A percentile compares a stretch with the other conserved stretches of the same genome.
Evolutionary conservation across 2,888 invertebrate genomes (phyloP).

Genomic region (Tupiocoris notatus): DNA sequence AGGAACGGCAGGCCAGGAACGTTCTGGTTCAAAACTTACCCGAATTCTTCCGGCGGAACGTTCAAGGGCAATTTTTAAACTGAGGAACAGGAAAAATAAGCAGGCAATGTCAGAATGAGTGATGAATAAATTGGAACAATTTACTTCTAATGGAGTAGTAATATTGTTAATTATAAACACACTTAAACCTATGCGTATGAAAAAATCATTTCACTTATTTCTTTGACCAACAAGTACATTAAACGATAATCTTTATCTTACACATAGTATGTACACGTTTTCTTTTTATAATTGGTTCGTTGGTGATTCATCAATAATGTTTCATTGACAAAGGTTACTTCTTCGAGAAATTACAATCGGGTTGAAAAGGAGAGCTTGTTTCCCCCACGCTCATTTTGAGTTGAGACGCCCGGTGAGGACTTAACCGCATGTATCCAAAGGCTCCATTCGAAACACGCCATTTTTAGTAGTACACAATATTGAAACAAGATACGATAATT

Average conservation of each 20-base stretch:
- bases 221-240: slow-evolving; percentile 40
- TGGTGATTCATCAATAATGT: slow-evolving; percentile 34
- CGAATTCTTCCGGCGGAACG: too few relatives aligned
- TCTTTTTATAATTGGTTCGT: slow-evolving; percentile 42
- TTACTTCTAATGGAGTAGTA: slow-evolving; percentile 33
- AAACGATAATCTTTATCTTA: slow-evolving; percentile 41
- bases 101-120: background rate
- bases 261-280: slow-evolving; percentile 43
- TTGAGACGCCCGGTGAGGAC: background rate
- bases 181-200: slow-evolving; percentile 42
- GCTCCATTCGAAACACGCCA: background rate
- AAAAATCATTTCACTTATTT: slow-evolving; percentile 42
- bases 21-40: too few relatives aligned
- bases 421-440: background rate
- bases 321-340: slow-evolving; percentile 32
- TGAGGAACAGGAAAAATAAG: background rate
- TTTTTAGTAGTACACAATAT: background rate
- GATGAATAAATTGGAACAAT: slow-evolving; percentile 38
- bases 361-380: slow-evolving; percentile 1
- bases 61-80: background rate
- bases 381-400: slow-evolving; percentile 20
- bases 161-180: slow-evolving; percentile 42
- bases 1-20: too few relatives aligned
- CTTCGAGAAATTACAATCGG: slow-evolving; percentile 1
- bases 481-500: background rate